Conservation (phyloP, 2,797 vertebrate species). For the Lates japonicus region DNA sequence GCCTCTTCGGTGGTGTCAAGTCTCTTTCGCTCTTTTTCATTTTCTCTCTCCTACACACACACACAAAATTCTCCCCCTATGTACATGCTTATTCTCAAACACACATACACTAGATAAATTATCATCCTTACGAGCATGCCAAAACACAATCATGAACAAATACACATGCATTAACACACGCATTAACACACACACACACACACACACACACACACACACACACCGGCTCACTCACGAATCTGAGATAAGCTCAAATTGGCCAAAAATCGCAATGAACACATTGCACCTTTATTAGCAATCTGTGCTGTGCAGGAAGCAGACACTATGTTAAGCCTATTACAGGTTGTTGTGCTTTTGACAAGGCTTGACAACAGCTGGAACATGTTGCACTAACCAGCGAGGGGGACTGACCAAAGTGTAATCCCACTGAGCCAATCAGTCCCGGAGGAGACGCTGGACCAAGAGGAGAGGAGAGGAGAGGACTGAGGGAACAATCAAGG, state of each 20-base stretch:
- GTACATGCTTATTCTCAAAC: constrained; percentile 33
- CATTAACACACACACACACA: constrained; percentile 6
- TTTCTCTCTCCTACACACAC: constrained; percentile 35
- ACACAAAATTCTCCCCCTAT: constrained; percentile 8
- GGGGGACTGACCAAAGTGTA: constrained; percentile 55
- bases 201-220: constrained; percentile 12
- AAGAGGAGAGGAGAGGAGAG: constrained; percentile 7
- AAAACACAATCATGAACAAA: constrained; percentile 50
- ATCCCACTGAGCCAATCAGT: constrained; percentile 55
- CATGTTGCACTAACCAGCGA: constrained; percentile 54
- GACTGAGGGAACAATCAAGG: constrained; percentile 6
- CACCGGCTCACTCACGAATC: constrained; percentile 27
- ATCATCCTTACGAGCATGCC: constrained; percentile 26
- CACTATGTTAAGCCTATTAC: constrained; percentile 77
- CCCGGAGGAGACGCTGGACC: constrained; percentile 16
- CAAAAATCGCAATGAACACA: constrained; percentile 73
- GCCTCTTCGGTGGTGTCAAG: constrained; percentile 56
- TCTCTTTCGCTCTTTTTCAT: constrained; percentile 47
- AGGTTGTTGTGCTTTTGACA: constrained; percentile 74
- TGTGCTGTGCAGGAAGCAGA: constrained; percentile 69
- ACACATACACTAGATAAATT: constrained; percentile 44
- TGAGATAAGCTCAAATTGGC: constrained; percentile 69
- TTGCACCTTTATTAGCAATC: constrained; percentile 81
- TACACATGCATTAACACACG: constrained; percentile 17
- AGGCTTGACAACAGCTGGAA: constrained; percentile 75